Evolutionary conservation across 1,140 invertebrate genomes (phyloP).

Genomic region (Listronotus oregonensis): DNA sequence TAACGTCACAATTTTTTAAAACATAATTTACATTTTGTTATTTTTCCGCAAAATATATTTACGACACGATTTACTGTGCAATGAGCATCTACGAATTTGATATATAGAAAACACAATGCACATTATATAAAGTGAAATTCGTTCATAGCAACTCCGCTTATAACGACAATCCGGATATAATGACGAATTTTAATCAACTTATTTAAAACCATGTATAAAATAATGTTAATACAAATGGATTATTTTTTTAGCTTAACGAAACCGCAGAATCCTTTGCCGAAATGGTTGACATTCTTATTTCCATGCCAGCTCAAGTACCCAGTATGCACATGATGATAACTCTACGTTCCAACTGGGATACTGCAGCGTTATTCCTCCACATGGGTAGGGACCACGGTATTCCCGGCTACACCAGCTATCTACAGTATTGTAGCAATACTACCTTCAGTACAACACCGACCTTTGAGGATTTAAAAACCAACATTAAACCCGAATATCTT

Average conservation of each 20-base stretch:
- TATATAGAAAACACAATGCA: too few relatives aligned
- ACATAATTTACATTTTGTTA: too few relatives aligned
- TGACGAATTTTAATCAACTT: too few relatives aligned
- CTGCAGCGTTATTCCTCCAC: conserved; percentile 63
- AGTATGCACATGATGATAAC: conserved; percentile 57
- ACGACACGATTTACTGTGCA: too few relatives aligned
- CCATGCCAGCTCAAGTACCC: conserved; percentile 57
- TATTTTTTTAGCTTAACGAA: conserved; percentile 52
- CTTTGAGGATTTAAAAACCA: conserved; percentile 69
- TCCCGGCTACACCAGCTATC: conserved; percentile 78
- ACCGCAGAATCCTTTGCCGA: conserved; percentile 54
- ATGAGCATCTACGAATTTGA: too few relatives aligned
- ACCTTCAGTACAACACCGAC: conserved; percentile 50
- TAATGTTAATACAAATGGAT: too few relatives aligned
- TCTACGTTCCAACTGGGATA: conserved; percentile 57
- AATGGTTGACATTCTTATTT: conserved; percentile 58
- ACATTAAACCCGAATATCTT: conserved; percentile 63
- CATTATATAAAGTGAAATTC: too few relatives aligned
- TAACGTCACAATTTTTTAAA: too few relatives aligned
- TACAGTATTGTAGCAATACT: conserved; percentile 69
- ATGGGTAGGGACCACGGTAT: conserved; percentile 89
- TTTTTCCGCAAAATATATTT: too few relatives aligned
- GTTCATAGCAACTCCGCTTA: too few relatives aligned
- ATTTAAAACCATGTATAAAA: too few relatives aligned
- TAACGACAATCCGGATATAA: too few relatives aligned